Conservation (phyloP, 2,888 invertebrate species). For the Agrochola lota region DNA sequence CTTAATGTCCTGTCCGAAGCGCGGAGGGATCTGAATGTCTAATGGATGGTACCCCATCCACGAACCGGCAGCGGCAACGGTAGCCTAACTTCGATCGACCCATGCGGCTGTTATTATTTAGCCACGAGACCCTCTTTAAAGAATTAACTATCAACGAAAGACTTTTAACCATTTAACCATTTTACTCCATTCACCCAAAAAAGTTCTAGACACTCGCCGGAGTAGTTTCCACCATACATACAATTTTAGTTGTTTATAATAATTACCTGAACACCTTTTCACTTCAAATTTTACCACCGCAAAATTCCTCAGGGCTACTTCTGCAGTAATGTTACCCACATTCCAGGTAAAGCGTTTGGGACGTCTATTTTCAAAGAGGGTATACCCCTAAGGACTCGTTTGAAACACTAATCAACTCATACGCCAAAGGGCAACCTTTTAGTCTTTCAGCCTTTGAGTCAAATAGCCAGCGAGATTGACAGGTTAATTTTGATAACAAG, state of each 20-base stretch:
- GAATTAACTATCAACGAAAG: too few species aligned
- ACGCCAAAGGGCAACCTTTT: conserved; percentile 30
- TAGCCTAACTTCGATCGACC: too few species aligned
- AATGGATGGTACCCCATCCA: too few species aligned
- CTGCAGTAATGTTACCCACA: conserved; percentile 6
- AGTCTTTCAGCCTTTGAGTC: conserved; percentile 3
- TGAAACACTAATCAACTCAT: conserved; percentile 32
- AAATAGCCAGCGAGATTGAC: conserved; percentile 10
- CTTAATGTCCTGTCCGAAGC: too few species aligned
- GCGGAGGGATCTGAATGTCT: too few species aligned
- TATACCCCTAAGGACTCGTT: conserved; percentile 2
- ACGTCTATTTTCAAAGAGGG: conserved; percentile 19
- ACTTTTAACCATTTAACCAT: background rate
- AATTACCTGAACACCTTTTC: background rate
- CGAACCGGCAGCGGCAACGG: too few species aligned
- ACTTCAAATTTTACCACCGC: background rate
- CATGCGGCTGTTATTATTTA: too few species aligned
- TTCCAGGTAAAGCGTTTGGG: conserved; percentile 11
- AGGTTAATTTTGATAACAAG: conserved; percentile 44
- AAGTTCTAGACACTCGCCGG: background rate
- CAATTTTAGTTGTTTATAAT: background rate
- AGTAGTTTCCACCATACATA: too few species aligned
- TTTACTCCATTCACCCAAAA: background rate
- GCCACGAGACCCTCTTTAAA: too few species aligned
- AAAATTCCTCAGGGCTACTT: conserved; percentile 15